A percentile compares a stretch with the other conserved stretches of the same genome.
Evolutionary conservation across 2,888 invertebrate species (phyloP).

Genomic region (Tridacna gigas): DNA sequence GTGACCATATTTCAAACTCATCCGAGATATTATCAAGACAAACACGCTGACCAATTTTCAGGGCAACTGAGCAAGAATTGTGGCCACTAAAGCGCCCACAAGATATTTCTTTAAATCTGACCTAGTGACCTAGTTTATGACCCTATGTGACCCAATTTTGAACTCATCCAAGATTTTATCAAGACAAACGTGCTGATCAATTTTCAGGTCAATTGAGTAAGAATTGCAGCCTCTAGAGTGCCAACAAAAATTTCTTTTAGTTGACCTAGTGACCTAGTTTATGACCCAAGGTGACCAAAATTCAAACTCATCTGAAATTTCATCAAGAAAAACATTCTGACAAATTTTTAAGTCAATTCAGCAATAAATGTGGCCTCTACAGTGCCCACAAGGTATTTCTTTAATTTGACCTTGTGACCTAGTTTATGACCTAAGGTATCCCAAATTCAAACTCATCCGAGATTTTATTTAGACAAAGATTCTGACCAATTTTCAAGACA

Average conservation of each 20-base stretch:
- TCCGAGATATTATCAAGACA: neutral
- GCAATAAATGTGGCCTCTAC: too few species aligned
- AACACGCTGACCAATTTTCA: neutral
- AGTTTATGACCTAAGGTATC: too few species aligned
- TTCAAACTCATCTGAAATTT: neutral
- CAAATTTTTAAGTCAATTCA: too few species aligned
- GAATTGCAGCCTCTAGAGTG: neutral
- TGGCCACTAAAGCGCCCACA: too few species aligned
- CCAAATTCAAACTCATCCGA: too few species aligned
- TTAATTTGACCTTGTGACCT: too few species aligned
- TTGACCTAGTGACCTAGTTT: neutral
- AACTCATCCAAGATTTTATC: neutral
- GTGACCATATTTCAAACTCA: neutral
- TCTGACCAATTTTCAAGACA: too few species aligned
- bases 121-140: neutral
- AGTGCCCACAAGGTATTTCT: too few species aligned
- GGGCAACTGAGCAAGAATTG: too few species aligned
- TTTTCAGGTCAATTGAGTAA: neutral
- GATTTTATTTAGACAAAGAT: too few species aligned
- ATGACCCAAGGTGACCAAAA: neutral
- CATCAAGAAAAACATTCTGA: neutral
- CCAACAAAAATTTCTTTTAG: neutral
- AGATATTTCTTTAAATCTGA: neutral
- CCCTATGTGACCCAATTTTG: neutral
- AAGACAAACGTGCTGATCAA: neutral